These are phyloP conservation scores for Perca flavescens DNA, from an alignment of 2,113 vertebrate genomes.

Conservation along the genomic window DNA sequence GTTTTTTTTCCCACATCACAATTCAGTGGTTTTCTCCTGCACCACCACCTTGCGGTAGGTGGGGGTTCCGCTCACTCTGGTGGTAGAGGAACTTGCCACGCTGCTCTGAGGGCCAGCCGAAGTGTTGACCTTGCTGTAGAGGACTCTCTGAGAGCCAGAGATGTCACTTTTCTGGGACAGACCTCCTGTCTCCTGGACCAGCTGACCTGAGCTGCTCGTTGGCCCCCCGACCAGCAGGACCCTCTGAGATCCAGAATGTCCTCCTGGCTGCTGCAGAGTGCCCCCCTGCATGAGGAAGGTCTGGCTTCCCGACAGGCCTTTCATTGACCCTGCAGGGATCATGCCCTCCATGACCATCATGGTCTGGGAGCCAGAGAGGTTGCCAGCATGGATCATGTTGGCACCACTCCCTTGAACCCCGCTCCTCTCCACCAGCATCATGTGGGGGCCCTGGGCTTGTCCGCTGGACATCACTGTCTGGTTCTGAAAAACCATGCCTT, in stretches of 20 bases:
- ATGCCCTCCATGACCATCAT: constrained; percentile 72
- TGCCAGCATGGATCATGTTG: constrained; percentile 62
- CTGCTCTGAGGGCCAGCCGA: constrained; percentile 20
- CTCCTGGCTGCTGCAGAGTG: constrained; percentile 36
- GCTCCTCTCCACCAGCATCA: constrained; percentile 49
- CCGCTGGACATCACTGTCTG: constrained; percentile 39
- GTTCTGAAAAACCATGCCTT: constrained; percentile 52
- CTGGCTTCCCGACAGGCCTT: constrained; percentile 60
- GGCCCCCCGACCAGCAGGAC: constrained; percentile 59
- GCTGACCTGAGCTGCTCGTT: constrained; percentile 25
- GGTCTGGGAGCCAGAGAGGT: constrained; percentile 68
- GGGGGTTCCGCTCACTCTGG: constrained; percentile 8
- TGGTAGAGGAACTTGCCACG: constrained; percentile 25
- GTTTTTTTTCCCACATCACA: background rate
- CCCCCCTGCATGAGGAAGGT: constrained; percentile 38
- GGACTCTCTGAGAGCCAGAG: constrained; percentile 46
- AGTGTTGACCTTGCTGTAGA: constrained; percentile 37
- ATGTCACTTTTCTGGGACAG: constrained; percentile 23
- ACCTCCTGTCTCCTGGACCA: constrained; percentile 39
- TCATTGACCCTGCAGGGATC: constrained; percentile 48
- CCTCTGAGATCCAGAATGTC: constrained; percentile 58
- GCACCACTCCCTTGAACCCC: constrained; percentile 2
- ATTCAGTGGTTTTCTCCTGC: constrained; percentile 22
- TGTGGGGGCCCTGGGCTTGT: constrained; percentile 22
- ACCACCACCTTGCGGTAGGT: constrained; percentile 33